Evolutionary conservation across 2,888 invertebrate genomes (phyloP).

Genomic region (Danaus chrysippus): DNA sequence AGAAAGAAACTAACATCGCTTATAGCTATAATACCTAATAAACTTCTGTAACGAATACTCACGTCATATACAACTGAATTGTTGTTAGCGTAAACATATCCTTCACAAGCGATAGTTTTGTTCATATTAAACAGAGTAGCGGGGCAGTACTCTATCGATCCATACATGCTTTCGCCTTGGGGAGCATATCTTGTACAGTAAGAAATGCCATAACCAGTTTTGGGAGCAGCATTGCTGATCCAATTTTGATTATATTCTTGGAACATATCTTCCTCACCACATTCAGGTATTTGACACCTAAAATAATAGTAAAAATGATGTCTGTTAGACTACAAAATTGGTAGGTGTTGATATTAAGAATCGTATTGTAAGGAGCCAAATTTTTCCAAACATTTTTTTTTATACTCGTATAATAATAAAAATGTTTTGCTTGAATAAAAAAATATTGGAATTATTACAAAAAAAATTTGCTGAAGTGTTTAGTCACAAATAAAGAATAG

Average conservation of each 20-base stretch:
- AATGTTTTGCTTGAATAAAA: no score
- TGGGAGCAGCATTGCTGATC: conserved; percentile 53
- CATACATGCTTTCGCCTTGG: conserved; percentile 30
- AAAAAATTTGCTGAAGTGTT: no score
- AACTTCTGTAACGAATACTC: conserved; percentile 15
- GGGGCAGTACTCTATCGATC: conserved; percentile 41
- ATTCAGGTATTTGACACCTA: conserved; percentile 67
- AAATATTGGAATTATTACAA: no score
- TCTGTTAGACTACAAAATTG: neutral
- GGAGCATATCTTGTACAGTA: conserved; percentile 52
- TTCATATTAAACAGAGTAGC: conserved; percentile 41
- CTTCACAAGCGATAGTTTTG: conserved; percentile 27
- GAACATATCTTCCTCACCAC: conserved; percentile 42
- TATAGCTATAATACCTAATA: no score
- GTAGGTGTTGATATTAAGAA: neutral
- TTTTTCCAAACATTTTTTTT: no score
- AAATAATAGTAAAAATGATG: neutral
- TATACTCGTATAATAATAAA: no score
- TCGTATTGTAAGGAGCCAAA: no score
- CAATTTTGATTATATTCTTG: conserved; percentile 43
- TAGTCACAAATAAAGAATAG: no score
- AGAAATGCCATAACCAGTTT: conserved; percentile 46
- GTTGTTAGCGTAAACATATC: conserved; percentile 32
- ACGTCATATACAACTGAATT: conserved; percentile 40
- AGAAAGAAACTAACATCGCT: neutral